Evolutionary conservation across 2,888 invertebrate species (phyloP), one percentile per base, ranked within the genome.

Genomic region (Onchidella celtica): DNA sequence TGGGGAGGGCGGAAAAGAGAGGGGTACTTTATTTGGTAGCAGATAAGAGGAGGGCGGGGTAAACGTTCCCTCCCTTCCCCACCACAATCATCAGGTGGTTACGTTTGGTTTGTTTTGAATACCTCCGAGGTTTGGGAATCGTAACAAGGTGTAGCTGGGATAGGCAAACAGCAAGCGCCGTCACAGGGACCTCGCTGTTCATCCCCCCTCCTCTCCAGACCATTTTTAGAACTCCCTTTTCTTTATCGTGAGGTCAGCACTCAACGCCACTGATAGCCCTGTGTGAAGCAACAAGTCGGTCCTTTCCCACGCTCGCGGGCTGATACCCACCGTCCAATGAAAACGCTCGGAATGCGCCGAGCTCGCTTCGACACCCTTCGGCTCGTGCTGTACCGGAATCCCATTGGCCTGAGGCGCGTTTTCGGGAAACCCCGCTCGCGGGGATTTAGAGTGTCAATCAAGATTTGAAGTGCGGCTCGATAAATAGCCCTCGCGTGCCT

Each of bases 271-370:
- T 21, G 55, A 55, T 21, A 69, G 34, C 69, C 6, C 34, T n/a
- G 77, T 78, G 77, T 78, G 77, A 78, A 78, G 77, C 77, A 78
- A 78, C 77, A 78, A 78, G 77, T 78, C 59, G 77, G 57, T 69
- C 38, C 27, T 55, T 78, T 78, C 77, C 77, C 77, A 78, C 77
- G 77, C 57, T 78, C 69, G 57, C 68, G 24, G 40, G 47, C 47
- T 11, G 47, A 17, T 9, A 14, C 34, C n/a, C 55, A 69, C 17
- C 69, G 27, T 36, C 77, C 77, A 78, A 78, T 78, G 32, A 68
- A 4, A 66, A 47, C 69, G 29, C 24, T 4, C 77, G 77, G 77
- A 78, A 78, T 78, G 69, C 59, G 77, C 77, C 77, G 77, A 78
- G 34, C 69, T 34, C 27, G 77, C 47, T 69, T 78, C 77, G 77